Evolutionary conservation across 2,797 vertebrate species (phyloP), one percentile per base, ranked within the genome.

Genomic region (Syngnathus rostellatus): DNA sequence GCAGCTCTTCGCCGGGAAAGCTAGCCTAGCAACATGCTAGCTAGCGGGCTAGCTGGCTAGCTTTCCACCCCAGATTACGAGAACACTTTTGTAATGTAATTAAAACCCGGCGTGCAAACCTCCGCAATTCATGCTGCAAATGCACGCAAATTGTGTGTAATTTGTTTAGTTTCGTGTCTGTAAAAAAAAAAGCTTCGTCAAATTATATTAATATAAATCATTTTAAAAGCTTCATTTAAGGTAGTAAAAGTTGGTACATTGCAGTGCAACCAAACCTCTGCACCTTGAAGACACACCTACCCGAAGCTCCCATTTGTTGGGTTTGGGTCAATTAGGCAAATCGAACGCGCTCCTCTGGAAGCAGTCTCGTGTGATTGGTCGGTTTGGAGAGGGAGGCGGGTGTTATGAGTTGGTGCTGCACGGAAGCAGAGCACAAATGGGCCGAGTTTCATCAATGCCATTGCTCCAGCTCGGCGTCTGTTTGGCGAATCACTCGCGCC

Each of bases 191-290:
- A 73, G 68, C 70, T 81, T 58, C 31, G 55, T 37, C 55, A 17
- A 7, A 17, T 7, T 7, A 37, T 25, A 55, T 11, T 11, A 21
- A 8, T 58, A 31, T 8, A 17, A 58, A 58, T 11, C 5, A 21
- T 17, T 58, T 55, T 8, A 17, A 58, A 58, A 31, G 23, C 41
- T 62, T 31, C 68, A n/a, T 14, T 50, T 72, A 69, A 75, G 69
- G 62, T 84, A 79, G 82, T 77, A 84, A 86, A 89, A 89, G 83
- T 88, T 89, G 81, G 86, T 76, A 77, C 64, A 71, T 19, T 78
- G 65, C 81, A 63, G 38, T 23, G 75, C 83, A 88, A 88, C 86
- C 87, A 8, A 88, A 86, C 88, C 76, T 62, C 0, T 25, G 0
- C 0, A 0, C 0, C 67, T 54, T 38, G 31, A 16, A 37, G 1